phyloP scores from a whole-genome alignment of 2,797 vertebrate genomes.

The Dendrocincla tyrannina region DNA sequence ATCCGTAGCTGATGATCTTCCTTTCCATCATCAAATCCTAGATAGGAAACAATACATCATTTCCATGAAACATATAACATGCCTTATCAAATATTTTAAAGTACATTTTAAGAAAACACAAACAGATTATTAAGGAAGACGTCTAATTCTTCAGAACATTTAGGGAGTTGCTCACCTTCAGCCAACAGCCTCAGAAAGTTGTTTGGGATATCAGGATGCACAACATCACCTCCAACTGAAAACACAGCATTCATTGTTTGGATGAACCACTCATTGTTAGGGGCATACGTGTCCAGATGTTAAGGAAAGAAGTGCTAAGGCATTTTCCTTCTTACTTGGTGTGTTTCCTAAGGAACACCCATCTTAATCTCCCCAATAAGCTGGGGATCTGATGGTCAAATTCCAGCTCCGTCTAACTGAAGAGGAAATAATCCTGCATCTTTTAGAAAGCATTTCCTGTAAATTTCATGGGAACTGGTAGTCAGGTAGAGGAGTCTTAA shows the following conservation, averaged over 20 bases:
- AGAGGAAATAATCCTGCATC: not conserved
- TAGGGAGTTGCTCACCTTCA: constrained; percentile 80
- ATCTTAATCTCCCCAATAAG: fast-evolving
- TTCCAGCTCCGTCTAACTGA: not conserved
- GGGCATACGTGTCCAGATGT: constrained; percentile 87
- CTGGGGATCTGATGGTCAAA: not conserved
- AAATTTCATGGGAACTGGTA: not conserved
- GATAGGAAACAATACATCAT: not conserved
- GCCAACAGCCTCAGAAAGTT: constrained; percentile 90
- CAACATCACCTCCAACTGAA: constrained; percentile 88
- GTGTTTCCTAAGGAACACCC: not conserved
- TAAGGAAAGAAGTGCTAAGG: constrained; percentile 79
- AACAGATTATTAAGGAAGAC: not conserved
- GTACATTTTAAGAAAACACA: not conserved
- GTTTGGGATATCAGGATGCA: constrained; percentile 91
- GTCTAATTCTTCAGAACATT: not conserved
- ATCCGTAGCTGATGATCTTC: constrained; percentile 87
- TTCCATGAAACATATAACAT: not conserved
- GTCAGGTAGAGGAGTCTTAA: not conserved
- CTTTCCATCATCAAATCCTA: constrained; percentile 89
- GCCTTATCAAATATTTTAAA: not conserved
- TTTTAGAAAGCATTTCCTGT: not conserved
- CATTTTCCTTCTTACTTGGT: not conserved
- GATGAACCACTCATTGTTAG: constrained; percentile 95
- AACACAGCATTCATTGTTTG: constrained; percentile 96